Evolutionary conservation across 2,113 vertebrate genomes (phyloP).

Genomic region (Serilophus lunatus): DNA sequence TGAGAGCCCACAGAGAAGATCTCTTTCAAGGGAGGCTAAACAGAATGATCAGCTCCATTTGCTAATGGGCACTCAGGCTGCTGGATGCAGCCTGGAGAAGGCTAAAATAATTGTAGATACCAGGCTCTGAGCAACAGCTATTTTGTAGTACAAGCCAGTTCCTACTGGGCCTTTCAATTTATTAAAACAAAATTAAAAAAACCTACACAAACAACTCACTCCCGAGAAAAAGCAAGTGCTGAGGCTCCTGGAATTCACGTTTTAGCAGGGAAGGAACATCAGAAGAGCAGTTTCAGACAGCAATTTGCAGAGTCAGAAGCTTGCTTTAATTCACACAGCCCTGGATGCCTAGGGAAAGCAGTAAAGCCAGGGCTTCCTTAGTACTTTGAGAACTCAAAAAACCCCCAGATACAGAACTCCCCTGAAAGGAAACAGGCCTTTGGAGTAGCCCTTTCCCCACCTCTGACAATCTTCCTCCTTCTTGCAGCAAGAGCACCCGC

Average conservation of each 20-base stretch:
- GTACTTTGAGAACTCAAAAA: background rate
- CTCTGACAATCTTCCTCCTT: background rate
- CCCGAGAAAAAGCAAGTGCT: background rate
- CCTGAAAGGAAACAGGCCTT: too few relatives aligned
- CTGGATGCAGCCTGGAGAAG: background rate
- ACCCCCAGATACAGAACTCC: background rate
- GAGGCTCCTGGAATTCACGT: background rate
- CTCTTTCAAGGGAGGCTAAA: background rate
- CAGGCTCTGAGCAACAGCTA: background rate
- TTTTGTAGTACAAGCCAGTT: background rate
- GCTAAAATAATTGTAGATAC: background rate
- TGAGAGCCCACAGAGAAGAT: background rate
- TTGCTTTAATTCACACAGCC: background rate
- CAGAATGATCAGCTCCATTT: background rate
- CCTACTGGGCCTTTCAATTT: background rate
- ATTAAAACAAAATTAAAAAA: background rate
- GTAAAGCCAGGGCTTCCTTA: background rate
- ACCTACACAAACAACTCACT: background rate
- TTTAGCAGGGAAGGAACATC: background rate
- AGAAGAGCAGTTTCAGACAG: background rate
- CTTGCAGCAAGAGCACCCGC: accelerated
- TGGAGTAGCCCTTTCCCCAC: background rate
- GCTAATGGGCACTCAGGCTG: background rate
- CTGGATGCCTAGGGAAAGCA: background rate
- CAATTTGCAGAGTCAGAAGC: background rate